These are phyloP conservation scores for Adrianichthys oophorus DNA, from an alignment of 2,797 vertebrate species.

Conservation along the genomic window DNA sequence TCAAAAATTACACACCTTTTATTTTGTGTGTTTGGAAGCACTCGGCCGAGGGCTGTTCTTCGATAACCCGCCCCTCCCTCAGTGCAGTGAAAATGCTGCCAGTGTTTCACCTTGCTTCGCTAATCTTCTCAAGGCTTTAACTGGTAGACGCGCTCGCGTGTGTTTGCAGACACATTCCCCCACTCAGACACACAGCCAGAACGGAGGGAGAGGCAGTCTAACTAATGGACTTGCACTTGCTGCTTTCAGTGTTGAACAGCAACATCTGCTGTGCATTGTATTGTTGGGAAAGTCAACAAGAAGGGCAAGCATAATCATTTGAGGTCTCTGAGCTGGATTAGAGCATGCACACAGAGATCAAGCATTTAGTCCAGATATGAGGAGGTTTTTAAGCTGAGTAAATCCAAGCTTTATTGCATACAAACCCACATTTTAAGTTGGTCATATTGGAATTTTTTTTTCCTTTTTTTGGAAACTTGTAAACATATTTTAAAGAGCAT, in stretches of 20 bases:
- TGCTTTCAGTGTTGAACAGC: conserved; percentile 38
- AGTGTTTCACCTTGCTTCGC: conserved; percentile 58
- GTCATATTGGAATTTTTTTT: no score
- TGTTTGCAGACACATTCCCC: conserved; percentile 5
- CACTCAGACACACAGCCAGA: conserved; percentile 30
- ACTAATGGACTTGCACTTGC: conserved; percentile 45
- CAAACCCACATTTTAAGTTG: conserved; percentile 9
- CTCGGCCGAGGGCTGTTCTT: conserved; percentile 55
- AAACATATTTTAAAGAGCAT: no score
- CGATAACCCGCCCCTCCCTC: conserved; percentile 44
- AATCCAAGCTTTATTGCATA: background rate
- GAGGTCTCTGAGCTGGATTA: conserved; percentile 24
- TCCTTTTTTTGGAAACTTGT: no score
- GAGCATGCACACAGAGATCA: conserved; percentile 9
- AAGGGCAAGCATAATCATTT: conserved; percentile 24
- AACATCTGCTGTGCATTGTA: conserved; percentile 51
- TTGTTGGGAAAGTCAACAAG: conserved; percentile 47
- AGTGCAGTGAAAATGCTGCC: conserved; percentile 53
- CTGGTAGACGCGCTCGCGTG: conserved; percentile 40
- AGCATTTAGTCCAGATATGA: conserved; percentile 13
- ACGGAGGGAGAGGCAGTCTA: conserved; percentile 37
- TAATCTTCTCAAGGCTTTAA: conserved; percentile 64
- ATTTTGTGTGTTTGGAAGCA: conserved; percentile 11
- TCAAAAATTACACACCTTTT: conserved; percentile 42
- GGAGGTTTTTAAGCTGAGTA: background rate